Base-by-base conservation (phyloP, 2,113 vertebrate genomes). In the Trochalopteron elliotii region DNA sequence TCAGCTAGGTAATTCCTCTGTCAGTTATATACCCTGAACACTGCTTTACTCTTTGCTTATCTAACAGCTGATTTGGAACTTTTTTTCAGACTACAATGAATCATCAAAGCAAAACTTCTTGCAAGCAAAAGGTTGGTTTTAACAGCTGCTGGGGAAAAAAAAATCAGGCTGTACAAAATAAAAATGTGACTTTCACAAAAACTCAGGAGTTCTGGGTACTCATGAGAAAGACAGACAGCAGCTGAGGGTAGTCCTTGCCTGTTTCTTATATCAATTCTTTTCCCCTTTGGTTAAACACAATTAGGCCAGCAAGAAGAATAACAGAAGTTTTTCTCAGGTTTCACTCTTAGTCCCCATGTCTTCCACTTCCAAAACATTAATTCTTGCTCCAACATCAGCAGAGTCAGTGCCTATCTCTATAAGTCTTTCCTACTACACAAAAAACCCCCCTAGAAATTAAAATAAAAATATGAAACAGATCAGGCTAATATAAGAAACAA, bases 21-120 rank as follows among this genome's bases (percentile, higher is more conserved):
- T 25, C 70, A 92, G 24, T 77, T 91, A 67, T 59, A 67, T 93
- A 92, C 37, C 79, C 76, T 5, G 19, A 93, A 57, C 27, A 63
- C 49, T 55, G 79, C 27, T 89, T 87, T 79, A 80, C 55, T 95
- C 75, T 95, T 94, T 92, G 72, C 18, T 87, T 63, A 71, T 83
- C 44, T 83, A 92, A 61, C 61, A 64, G 49, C 39, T 92, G 84
- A 86, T 64, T 59, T 2, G n/a, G 33, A 83, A 60, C 11, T 30
- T 75, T 61, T 50, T 39, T 65, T 17, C 31, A 11, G 31, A 50
- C 56, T 57, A 31, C 11, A n/a, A 24, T 72, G 77, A 91, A 70
- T 63, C 55, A 89, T 65, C 47, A 83, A 80, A 92, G 74, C 12
- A 88, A 95, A 86, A 67, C 5, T 39, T 85, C 35, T 64, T 69